Evolutionary conservation across 1,140 invertebrate species (phyloP).

Genomic region (Drosophila paulistorum): DNA sequence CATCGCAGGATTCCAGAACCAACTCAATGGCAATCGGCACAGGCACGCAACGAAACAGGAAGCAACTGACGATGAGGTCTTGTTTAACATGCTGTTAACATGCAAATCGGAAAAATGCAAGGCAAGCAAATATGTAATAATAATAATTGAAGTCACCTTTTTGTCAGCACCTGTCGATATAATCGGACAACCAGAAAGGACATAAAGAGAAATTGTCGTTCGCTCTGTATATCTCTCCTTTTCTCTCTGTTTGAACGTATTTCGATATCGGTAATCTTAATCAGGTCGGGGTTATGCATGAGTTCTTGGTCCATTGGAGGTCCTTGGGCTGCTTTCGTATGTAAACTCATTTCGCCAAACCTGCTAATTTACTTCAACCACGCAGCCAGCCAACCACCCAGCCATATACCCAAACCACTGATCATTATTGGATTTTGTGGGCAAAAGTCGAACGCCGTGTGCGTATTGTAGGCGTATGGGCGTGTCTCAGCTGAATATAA

Average conservation of each 20-base stretch:
- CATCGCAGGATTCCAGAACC: constrained; percentile 36
- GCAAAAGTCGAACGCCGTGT: constrained; percentile 19
- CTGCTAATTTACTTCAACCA: constrained; percentile 66
- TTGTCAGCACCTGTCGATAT: constrained; percentile 34
- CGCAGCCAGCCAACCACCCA: constrained; percentile 21
- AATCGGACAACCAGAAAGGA: constrained; percentile 14
- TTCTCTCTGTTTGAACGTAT: neutral
- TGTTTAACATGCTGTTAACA: constrained; percentile 68
- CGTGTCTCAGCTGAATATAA: constrained; percentile 46
- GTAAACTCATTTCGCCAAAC: constrained; percentile 50
- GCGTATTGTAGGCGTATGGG: constrained; percentile 12
- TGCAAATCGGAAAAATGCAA: constrained; percentile 66
- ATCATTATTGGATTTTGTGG: constrained; percentile 66
- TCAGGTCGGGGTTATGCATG: constrained; percentile 67
- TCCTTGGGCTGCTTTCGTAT: constrained; percentile 38
- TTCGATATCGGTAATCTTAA: constrained; percentile 46
- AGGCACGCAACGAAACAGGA: constrained; percentile 6
- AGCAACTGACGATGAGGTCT: constrained; percentile 16
- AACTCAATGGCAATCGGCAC: constrained; percentile 36
- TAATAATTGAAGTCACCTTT: constrained; percentile 33
- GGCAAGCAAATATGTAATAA: constrained; percentile 19
- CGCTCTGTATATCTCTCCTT: neutral
- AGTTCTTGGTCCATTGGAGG: constrained; percentile 30
- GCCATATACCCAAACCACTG: constrained; percentile 12
- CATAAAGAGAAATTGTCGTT: constrained; percentile 13